Conservation (phyloP, 2,888 invertebrate species). For the Calameuta pallipes region DNA sequence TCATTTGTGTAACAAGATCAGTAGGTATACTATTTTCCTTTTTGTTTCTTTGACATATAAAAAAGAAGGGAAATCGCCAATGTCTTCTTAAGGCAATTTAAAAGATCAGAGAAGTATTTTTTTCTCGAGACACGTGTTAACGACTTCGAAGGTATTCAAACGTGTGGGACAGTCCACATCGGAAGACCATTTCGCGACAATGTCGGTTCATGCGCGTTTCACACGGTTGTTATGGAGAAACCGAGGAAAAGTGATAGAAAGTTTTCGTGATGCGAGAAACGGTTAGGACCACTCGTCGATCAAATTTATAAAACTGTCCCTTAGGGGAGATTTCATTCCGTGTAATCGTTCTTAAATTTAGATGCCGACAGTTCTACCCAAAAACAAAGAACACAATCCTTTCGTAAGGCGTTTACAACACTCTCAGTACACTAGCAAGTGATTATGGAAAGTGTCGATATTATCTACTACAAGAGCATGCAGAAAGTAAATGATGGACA, state of each 20-base stretch:
- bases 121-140: not conserved
- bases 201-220: not conserved
- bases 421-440: slow-evolving; percentile 23
- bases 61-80: not conserved
- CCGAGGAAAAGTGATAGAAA: not conserved
- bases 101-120: not conserved
- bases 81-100: not conserved
- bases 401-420: slow-evolving; percentile 25
- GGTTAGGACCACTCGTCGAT: slow-evolving; percentile 25
- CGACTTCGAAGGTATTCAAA: not conserved
- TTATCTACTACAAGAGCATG: slow-evolving; percentile 46
- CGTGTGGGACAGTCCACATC: not conserved
- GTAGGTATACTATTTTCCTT: not conserved
- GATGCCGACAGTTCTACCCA: slow-evolving; percentile 57
- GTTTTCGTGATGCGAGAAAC: slow-evolving; percentile 4
- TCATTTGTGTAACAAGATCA: not conserved
- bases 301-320: slow-evolving; percentile 61
- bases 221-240: not conserved
- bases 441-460: slow-evolving; percentile 27
- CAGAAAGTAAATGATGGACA: slow-evolving; percentile 26
- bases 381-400: slow-evolving; percentile 38
- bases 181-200: not conserved
- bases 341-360: slow-evolving; percentile 59
- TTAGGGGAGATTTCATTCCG: slow-evolving; percentile 62
- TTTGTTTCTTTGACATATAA: not conserved